Percentiles rank a stretch among this genome's conserved stretches.
Conservation (phyloP, 1,140 invertebrate species). For the Euwallacea similis region DNA sequence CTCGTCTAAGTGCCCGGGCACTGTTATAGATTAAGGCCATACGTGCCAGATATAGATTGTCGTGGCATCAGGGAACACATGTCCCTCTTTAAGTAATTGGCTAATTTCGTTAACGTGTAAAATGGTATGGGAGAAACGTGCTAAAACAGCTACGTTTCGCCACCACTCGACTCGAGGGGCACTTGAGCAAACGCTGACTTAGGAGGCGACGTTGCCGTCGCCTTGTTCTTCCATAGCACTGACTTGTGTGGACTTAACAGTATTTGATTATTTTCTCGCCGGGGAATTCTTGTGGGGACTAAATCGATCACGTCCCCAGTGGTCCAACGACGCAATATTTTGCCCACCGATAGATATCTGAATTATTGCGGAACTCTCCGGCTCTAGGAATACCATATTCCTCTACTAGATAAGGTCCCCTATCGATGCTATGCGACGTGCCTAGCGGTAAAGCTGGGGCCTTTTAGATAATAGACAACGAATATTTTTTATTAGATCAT, state of each 20-base stretch:
- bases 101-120: conserved; percentile 15
- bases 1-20: conserved; percentile 16
- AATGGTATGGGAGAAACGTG: conserved; percentile 19
- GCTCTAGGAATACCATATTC: conserved; percentile 27
- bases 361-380: conserved; percentile 18
- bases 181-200: neutral
- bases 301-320: conserved; percentile 10
- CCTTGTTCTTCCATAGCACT: neutral
- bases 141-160: conserved; percentile 13
- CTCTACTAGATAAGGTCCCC: conserved; percentile 4
- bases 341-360: conserved; percentile 40
- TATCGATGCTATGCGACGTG: conserved; percentile 1
- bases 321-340: conserved; percentile 39
- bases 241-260: too few relatives aligned
- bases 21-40: conserved; percentile 27
- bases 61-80: conserved; percentile 10
- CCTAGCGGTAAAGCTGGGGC: conserved; percentile 5
- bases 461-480: conserved; percentile 3
- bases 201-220: neutral
- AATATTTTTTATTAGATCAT: conserved; percentile 4
- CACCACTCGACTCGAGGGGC: neutral
- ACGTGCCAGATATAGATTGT: conserved; percentile 27
- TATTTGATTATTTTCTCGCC: too few relatives aligned
- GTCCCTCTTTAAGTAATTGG: conserved; percentile 19
- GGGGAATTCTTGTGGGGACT: too few relatives aligned